A percentile compares a stretch with the other conserved stretches of the same genome.
phyloP scores from a whole-genome alignment of 1,140 invertebrate genomes.

The Formica selysi region DNA sequence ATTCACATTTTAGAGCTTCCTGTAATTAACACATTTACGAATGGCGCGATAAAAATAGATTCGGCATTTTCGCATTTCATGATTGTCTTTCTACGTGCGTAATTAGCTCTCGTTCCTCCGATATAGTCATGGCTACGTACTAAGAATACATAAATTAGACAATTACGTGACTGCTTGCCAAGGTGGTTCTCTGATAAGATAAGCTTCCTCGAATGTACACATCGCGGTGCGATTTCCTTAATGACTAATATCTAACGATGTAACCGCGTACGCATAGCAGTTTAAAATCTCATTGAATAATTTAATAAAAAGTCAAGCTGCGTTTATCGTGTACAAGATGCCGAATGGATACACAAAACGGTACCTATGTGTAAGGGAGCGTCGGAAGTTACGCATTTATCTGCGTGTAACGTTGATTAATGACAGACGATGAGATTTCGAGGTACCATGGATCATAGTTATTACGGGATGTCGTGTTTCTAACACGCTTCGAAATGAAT shows the following conservation, averaged over 20 bases:
- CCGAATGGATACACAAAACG: not conserved
- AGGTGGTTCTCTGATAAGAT: constrained; percentile 36
- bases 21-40: not conserved
- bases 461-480: constrained; percentile 38
- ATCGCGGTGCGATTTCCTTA: constrained; percentile 21
- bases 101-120: not conserved
- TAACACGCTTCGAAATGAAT: constrained; percentile 45
- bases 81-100: not conserved
- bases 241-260: constrained; percentile 19
- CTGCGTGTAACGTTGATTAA: constrained; percentile 25
- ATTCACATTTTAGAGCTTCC: not conserved
- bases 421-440: constrained; percentile 19
- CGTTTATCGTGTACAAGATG: not conserved
- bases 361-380: not conserved
- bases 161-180: constrained; percentile 46
- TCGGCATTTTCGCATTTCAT: not conserved
- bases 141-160: constrained; percentile 52
- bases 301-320: not conserved
- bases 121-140: not conserved
- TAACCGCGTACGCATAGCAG: not conserved
- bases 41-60: not conserved
- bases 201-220: constrained; percentile 25
- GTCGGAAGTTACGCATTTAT: constrained; percentile 26
- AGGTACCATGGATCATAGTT: constrained; percentile 58
- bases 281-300: not conserved